phyloP scores from a whole-genome alignment of 2,888 invertebrate species.

The Phalangium opilio region DNA sequence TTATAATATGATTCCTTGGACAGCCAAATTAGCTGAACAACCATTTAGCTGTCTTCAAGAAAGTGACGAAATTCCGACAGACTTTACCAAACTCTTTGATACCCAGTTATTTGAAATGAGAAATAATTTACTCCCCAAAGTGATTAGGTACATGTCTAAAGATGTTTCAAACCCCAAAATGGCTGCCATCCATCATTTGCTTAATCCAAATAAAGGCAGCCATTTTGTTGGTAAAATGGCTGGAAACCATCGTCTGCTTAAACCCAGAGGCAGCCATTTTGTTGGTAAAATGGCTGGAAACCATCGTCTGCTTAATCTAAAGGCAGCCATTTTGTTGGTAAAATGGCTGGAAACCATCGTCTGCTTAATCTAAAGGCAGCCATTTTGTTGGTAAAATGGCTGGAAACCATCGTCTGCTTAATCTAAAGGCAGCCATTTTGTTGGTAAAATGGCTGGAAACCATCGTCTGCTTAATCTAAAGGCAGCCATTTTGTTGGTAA shows the following conservation, averaged over 20 bases:
- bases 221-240: neutral
- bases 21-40: slow-evolving; percentile 56
- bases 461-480: too few relatives aligned
- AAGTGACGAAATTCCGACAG: slow-evolving; percentile 51
- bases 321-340: neutral
- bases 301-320: too few relatives aligned
- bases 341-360: too few relatives aligned
- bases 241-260: too few relatives aligned
- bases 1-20: slow-evolving; percentile 80
- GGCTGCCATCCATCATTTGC: too few relatives aligned
- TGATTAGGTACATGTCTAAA: slow-evolving; percentile 18
- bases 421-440: slow-evolving; percentile 1
- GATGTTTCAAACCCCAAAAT: too few relatives aligned
- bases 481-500: neutral
- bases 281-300: neutral
- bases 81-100: slow-evolving; percentile 53
- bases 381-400: neutral
- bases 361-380: neutral
- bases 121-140: slow-evolving; percentile 28
- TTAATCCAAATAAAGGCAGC: too few relatives aligned
- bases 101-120: slow-evolving; percentile 36
- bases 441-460: neutral
- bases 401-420: too few relatives aligned
- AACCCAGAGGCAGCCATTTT: too few relatives aligned
- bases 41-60: slow-evolving; percentile 61